phyloP scores from a whole-genome alignment of 2,113 vertebrate species.

The Anoplopoma fimbria region DNA sequence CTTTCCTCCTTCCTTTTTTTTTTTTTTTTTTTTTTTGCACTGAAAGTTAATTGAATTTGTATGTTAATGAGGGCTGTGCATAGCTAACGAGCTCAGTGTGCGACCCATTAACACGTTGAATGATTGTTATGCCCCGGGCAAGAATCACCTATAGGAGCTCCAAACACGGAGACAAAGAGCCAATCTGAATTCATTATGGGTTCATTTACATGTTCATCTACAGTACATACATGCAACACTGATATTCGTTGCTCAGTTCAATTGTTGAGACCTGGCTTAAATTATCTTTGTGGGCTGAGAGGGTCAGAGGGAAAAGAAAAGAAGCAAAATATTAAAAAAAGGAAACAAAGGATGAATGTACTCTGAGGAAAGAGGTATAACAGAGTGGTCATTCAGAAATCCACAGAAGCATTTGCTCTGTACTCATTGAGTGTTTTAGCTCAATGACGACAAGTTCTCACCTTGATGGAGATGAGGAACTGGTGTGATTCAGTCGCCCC shows the following conservation, averaged over 20 bases:
- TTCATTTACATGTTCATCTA: conserved; percentile 77
- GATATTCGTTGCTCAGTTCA: conserved; percentile 45
- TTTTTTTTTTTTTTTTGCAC: conserved; percentile 34
- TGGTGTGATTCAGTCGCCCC: conserved; percentile 51
- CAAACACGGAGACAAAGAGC: conserved; percentile 78
- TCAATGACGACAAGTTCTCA: conserved; percentile 61
- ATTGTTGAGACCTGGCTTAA: conserved; percentile 11
- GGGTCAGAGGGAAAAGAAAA: not conserved
- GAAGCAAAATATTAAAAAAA: not conserved
- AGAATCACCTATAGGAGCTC: conserved; percentile 82
- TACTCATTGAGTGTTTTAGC: conserved; percentile 54
- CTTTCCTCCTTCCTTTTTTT: conserved; percentile 10
- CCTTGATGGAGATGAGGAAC: conserved; percentile 50
- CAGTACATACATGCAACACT: conserved; percentile 55
- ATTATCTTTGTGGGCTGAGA: conserved; percentile 3
- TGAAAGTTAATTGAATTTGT: conserved; percentile 86
- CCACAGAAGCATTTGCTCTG: not conserved
- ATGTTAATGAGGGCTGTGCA: conserved; percentile 85
- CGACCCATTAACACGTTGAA: conserved; percentile 85
- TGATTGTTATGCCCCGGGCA: conserved; percentile 84
- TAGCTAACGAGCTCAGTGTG: conserved; percentile 84
- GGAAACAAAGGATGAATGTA: not conserved
- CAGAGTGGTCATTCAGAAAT: conserved; percentile 40
- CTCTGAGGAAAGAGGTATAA: not conserved
- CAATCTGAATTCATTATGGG: conserved; percentile 81